A percentile compares a stretch with the other conserved stretches of the same genome.
Evolutionary conservation across 1,140 invertebrate genomes (phyloP).

Genomic region (Drosophila repleta): DNA sequence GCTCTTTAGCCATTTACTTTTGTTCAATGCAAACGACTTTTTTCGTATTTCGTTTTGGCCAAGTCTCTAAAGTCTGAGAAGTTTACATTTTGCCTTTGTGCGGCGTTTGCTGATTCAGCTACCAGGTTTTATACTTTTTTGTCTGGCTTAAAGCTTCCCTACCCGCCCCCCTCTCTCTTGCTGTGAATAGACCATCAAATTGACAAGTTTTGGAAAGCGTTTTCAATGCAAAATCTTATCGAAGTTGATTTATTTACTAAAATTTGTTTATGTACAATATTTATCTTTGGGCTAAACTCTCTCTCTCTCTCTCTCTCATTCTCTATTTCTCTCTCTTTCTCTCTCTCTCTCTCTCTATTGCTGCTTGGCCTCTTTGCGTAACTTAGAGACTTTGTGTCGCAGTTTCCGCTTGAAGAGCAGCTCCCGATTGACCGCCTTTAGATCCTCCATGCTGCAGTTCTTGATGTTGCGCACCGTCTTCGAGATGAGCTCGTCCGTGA

Average conservation of each 20-base stretch:
- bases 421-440: constrained; percentile 72
- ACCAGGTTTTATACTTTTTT: constrained; percentile 40
- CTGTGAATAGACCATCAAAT: constrained; percentile 51
- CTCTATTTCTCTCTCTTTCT: not conserved
- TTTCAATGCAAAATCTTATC: constrained; percentile 62
- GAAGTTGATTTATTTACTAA: constrained; percentile 72
- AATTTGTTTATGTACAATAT: constrained; percentile 34
- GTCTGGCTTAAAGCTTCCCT: constrained; percentile 33
- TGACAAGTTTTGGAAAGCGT: constrained; percentile 59
- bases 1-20: constrained; percentile 55
- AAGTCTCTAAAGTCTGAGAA: constrained; percentile 26
- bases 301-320: not conserved
- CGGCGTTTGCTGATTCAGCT: constrained; percentile 54
- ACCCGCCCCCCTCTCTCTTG: not conserved
- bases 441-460: constrained; percentile 72
- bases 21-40: constrained; percentile 78
- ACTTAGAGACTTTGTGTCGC: constrained; percentile 57
- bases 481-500: constrained; percentile 74
- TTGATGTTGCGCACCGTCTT: constrained; percentile 68
- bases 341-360: constrained; percentile 1
- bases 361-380: constrained; percentile 56
- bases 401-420: constrained; percentile 71
- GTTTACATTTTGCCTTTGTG: constrained; percentile 47
- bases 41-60: constrained; percentile 36
- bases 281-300: not conserved